Evolutionary conservation across 2,113 vertebrate species (phyloP).

Genomic region (Thryonomys swinderianus): DNA sequence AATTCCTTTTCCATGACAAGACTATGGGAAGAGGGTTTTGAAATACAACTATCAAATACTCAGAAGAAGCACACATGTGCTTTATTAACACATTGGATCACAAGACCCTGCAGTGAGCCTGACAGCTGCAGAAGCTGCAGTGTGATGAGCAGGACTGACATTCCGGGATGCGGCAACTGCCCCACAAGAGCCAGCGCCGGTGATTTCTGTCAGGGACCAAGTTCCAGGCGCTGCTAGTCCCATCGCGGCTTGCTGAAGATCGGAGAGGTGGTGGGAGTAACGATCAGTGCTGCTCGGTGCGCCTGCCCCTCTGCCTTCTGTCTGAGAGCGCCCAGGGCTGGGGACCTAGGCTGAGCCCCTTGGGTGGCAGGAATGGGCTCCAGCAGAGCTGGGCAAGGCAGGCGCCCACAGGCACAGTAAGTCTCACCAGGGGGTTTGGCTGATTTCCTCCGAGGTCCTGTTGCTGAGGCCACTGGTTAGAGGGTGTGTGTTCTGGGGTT

Average conservation of each 20-base stretch:
- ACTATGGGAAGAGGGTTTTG: not conserved
- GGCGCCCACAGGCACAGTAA: rapidly evolving
- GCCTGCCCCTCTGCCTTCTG: not conserved
- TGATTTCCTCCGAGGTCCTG: not conserved
- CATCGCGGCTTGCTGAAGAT: not conserved
- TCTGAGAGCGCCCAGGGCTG: too few relatives aligned
- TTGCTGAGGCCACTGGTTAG: not conserved
- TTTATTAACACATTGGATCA: not conserved
- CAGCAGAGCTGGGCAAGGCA: rapidly evolving
- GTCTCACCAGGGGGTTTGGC: not conserved
- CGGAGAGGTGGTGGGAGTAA: not conserved
- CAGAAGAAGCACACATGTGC: not conserved
- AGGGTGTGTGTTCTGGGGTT: not conserved
- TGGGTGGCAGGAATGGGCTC: not conserved
- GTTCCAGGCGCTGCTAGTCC: not conserved
- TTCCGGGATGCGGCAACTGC: not conserved
- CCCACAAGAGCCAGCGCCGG: not conserved
- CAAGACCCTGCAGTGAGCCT: not conserved
- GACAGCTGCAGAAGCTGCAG: not conserved
- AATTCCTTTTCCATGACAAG: conserved; percentile 18
- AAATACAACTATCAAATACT: not conserved
- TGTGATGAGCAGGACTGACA: not conserved
- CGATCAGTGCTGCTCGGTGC: not conserved
- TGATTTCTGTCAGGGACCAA: not conserved
- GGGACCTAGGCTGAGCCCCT: not conserved